Evolutionary conservation across 2,113 vertebrate species (phyloP).

Genomic region (Phrynocephalus versicolor): DNA sequence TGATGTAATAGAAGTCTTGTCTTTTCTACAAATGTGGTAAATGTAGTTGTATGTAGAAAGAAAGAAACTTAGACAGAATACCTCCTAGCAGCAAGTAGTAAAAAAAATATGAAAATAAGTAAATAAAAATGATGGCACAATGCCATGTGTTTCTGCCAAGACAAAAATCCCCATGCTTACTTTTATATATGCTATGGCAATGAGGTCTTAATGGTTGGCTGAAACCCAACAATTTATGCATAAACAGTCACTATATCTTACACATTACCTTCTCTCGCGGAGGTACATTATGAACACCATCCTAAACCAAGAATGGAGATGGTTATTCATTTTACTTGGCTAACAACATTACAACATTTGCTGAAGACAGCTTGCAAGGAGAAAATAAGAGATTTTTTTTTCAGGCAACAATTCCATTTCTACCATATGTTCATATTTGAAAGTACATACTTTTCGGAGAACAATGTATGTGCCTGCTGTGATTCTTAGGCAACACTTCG

Average conservation of each 20-base stretch:
- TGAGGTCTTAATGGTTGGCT: neutral
- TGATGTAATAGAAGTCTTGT: too few species aligned
- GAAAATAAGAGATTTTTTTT: constrained; percentile 13
- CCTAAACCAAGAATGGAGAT: neutral
- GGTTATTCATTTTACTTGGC: constrained; percentile 1
- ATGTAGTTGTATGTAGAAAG: too few species aligned
- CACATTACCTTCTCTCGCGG: too few species aligned
- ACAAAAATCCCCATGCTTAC: neutral
- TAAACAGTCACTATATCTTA: too few species aligned
- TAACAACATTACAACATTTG: neutral
- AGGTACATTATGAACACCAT: too few species aligned
- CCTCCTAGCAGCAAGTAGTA: neutral
- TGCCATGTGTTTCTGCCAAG: neutral
- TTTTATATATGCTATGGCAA: neutral
- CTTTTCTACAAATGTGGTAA: too few species aligned
- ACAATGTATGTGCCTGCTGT: constrained; percentile 1
- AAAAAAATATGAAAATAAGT: neutral
- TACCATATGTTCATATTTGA: constrained; percentile 24
- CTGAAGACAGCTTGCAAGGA: constrained; percentile 5
- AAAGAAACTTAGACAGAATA: neutral
- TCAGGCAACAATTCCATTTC: constrained; percentile 4
- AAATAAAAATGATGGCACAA: neutral
- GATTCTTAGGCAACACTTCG: neutral
- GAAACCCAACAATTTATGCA: too few species aligned
- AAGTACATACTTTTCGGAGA: constrained; percentile 9